A percentile compares a stretch with the other conserved stretches of the same genome.
These are phyloP conservation scores for Sciaenops ocellatus DNA, from an alignment of 2,797 vertebrate species.

Conservation along the genomic window DNA sequence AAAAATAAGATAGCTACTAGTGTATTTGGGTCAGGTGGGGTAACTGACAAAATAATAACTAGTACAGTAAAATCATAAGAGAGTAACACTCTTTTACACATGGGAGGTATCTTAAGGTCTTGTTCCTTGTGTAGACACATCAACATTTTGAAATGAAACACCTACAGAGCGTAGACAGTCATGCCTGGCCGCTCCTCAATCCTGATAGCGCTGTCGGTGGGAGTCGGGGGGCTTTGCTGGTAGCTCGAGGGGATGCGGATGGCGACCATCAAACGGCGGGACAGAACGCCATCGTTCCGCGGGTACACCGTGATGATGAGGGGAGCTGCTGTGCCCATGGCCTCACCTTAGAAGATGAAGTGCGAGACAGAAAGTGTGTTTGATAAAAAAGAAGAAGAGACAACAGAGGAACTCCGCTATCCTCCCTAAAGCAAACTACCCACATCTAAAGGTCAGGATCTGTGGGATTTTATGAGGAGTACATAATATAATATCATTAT, in stretches of 20 bases:
- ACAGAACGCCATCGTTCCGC: constrained; percentile 87
- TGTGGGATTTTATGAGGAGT: constrained; percentile 2
- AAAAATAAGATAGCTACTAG: constrained; percentile 1
- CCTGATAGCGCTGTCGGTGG: constrained; percentile 84
- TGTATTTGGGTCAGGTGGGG: constrained; percentile 4
- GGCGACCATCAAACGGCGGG: constrained; percentile 88
- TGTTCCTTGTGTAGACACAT: background rate
- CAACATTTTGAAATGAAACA: background rate
- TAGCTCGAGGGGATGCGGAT: constrained; percentile 88
- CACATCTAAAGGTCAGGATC: constrained; percentile 47
- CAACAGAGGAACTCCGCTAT: background rate
- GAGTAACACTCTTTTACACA: background rate
- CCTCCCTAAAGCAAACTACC: constrained; percentile 7
- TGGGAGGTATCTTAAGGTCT: background rate
- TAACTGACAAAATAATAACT: background rate
- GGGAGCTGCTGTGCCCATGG: constrained; percentile 92
- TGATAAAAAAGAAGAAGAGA: background rate
- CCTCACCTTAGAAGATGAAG: constrained; percentile 77
- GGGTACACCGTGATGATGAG: constrained; percentile 91
- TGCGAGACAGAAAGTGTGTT: background rate
- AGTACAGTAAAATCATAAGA: background rate
- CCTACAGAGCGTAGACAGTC: constrained; percentile 92
- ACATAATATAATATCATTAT: constrained; percentile 10
- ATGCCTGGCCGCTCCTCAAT: constrained; percentile 90
- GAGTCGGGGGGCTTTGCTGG: constrained; percentile 86